These are phyloP conservation scores for Erynnis tages DNA, from an alignment of 2,888 invertebrate species.

Conservation along the genomic window DNA sequence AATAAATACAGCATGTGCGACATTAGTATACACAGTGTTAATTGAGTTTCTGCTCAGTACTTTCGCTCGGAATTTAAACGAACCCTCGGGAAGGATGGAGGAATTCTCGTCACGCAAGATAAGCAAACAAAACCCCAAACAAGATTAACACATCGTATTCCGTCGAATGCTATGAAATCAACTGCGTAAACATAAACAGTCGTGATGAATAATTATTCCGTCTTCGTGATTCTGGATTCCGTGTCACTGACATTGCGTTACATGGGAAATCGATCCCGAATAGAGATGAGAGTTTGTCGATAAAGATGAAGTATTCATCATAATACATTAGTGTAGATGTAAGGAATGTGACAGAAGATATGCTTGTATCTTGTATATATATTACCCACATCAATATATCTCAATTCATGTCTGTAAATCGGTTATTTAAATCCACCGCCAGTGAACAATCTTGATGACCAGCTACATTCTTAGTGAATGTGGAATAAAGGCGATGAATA, in stretches of 20 bases:
- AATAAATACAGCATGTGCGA: background rate
- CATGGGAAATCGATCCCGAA: background rate
- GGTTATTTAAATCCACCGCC: no score
- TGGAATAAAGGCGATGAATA: no score
- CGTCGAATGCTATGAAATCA: slow-evolving; percentile 26
- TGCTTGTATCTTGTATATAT: no score
- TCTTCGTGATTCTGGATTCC: background rate
- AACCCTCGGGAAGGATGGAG: background rate
- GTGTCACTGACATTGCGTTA: background rate
- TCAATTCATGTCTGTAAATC: no score
- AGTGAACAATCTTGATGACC: no score
- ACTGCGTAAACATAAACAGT: slow-evolving; percentile 28
- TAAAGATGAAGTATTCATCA: no score
- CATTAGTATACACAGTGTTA: background rate
- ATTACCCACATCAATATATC: no score
- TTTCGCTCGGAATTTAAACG: background rate
- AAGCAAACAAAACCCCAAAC: slow-evolving; percentile 17
- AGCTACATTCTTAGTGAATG: no score
- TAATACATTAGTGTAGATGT: no score
- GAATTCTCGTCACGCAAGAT: slow-evolving; percentile 13
- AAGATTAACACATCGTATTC: slow-evolving; percentile 21
- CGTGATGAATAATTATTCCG: slow-evolving; percentile 33
- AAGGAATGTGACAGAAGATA: no score
- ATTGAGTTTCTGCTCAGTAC: background rate
- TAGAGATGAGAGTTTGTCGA: background rate